A percentile compares a stretch with the other conserved stretches of the same genome.
These are phyloP conservation scores for Lithophane ornitopus DNA, from an alignment of 2,888 invertebrate genomes.

Conservation along the genomic window DNA sequence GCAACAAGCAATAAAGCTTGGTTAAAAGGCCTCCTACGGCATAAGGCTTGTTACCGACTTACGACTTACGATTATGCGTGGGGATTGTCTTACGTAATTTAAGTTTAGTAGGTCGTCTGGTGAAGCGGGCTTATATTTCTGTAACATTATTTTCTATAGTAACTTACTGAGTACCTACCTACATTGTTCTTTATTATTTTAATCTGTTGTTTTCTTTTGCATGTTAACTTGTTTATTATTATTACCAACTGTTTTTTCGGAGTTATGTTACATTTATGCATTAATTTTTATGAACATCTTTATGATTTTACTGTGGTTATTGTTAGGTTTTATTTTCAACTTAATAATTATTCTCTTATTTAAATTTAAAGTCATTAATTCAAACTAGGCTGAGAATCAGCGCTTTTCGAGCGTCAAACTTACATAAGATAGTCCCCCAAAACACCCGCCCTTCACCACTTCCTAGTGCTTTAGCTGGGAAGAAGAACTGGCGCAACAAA, in stretches of 20 bases:
- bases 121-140: constrained; percentile 31
- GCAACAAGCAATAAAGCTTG: constrained; percentile 69
- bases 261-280: not conserved
- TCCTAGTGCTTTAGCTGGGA: too few species aligned
- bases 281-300: not conserved
- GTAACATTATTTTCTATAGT: constrained; percentile 19
- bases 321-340: not conserved
- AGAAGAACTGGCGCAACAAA: too few species aligned
- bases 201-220: constrained; percentile 15
- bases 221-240: constrained; percentile 26
- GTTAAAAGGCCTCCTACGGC: constrained; percentile 65
- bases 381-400: too few species aligned
- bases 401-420: too few species aligned
- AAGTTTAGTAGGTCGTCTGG: constrained; percentile 52
- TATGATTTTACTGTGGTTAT: not conserved
- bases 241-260: not conserved
- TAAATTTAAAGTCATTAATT: too few species aligned
- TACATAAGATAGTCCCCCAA: too few species aligned
- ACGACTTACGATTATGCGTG: constrained; percentile 60
- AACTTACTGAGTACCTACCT: constrained; percentile 3
- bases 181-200: constrained; percentile 40
- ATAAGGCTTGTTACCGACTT: constrained; percentile 58
- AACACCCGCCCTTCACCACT: too few species aligned
- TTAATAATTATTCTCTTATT: not conserved
- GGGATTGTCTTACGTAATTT: constrained; percentile 59